A percentile compares a stretch with the other conserved stretches of the same genome.
Evolutionary conservation across 2,113 vertebrate species (phyloP).

Genomic region (Triplophysa dalaica): DNA sequence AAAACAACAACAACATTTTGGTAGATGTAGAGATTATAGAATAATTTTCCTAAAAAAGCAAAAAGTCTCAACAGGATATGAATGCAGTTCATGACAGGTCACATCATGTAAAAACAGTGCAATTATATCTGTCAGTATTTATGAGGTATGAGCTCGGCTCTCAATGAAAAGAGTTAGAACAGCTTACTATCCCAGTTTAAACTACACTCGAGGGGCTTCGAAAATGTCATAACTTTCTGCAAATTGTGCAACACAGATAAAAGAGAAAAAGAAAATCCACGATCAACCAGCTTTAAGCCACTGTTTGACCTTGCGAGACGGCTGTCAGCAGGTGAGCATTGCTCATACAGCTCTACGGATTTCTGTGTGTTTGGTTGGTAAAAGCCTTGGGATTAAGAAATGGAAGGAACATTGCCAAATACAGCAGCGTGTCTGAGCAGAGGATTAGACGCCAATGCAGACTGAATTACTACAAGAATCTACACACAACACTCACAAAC

Average conservation of each 20-base stretch:
- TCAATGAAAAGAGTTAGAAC: neutral
- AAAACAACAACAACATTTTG: neutral
- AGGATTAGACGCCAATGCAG: slow-evolving; percentile 33
- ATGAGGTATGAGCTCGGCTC: neutral
- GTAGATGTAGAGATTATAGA: neutral
- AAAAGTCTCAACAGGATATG: neutral
- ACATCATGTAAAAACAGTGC: neutral
- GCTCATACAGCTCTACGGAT: slow-evolving; percentile 72
- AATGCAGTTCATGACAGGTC: neutral
- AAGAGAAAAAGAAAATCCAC: slow-evolving; percentile 9
- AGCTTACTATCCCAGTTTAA: neutral
- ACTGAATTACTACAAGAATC: neutral
- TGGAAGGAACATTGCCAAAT: slow-evolving; percentile 60
- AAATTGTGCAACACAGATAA: neutral
- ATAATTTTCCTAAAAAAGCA: neutral
- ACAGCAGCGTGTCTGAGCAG: slow-evolving; percentile 26
- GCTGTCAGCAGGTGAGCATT: slow-evolving; percentile 61
- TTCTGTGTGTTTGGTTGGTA: slow-evolving; percentile 71
- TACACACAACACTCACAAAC: slow-evolving; percentile 14
- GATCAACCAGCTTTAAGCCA: slow-evolving; percentile 53
- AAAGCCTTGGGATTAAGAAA: slow-evolving; percentile 76
- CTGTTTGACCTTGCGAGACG: slow-evolving; percentile 57
- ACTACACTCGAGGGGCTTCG: slow-evolving; percentile 14
- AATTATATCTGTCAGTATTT: neutral
- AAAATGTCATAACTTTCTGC: slow-evolving; percentile 2